Conservation (phyloP, 2,888 invertebrate species). For the Diabrotica balteata region DNA sequence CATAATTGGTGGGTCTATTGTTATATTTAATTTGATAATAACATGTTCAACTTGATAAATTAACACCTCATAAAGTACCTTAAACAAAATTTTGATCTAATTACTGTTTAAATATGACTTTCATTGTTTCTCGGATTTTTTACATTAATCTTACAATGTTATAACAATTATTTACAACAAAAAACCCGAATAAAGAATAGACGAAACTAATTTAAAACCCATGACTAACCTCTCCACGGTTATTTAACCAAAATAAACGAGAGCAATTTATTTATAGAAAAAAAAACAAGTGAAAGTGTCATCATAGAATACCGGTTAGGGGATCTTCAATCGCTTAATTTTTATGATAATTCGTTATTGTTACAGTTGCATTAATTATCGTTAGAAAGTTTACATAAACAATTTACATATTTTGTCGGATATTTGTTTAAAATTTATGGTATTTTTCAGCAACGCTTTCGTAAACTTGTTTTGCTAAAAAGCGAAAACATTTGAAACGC, state of each 20-base stretch:
- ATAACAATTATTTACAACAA: no score
- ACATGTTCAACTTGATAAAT: no score
- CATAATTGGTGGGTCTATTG: no score
- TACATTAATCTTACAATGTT: no score
- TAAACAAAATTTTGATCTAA: no score
- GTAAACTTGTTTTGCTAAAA: slow-evolving; percentile 8
- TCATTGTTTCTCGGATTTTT: no score
- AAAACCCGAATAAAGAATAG: no score
- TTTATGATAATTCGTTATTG: slow-evolving; percentile 18
- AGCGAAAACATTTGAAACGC: not conserved
- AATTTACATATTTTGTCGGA: slow-evolving; percentile 20
- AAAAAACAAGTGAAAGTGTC: slow-evolving; percentile 16
- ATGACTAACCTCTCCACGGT: not conserved
- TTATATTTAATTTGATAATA: no score
- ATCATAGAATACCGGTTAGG: not conserved
- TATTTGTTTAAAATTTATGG: slow-evolving; percentile 19
- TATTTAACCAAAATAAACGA: slow-evolving; percentile 4
- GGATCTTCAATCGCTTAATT: not conserved
- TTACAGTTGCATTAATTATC: slow-evolving; percentile 9
- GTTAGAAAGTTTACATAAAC: slow-evolving; percentile 24
- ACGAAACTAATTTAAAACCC: no score
- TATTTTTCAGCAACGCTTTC: slow-evolving; percentile 25
- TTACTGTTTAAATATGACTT: no score
- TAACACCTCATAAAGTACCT: no score
- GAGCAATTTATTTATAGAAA: no score